Percentiles rank a stretch among this genome's conserved stretches.
Conservation (phyloP, 2,797 vertebrate genomes). For the Aratinga solstitialis region DNA sequence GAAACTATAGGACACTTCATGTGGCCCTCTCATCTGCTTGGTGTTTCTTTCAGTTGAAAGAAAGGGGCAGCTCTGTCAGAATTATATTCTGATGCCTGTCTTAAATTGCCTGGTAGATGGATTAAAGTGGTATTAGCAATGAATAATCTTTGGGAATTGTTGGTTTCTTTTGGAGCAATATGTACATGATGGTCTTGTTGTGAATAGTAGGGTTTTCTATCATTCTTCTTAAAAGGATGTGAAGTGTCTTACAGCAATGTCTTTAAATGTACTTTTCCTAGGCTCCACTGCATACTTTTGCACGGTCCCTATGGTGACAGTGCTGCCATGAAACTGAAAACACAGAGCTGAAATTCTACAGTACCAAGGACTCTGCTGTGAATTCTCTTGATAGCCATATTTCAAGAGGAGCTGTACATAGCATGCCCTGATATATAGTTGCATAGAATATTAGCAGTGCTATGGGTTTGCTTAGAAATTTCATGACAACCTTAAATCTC, state of each 20-base stretch:
- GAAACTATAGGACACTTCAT: not conserved
- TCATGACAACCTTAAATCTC: not conserved
- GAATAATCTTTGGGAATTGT: not conserved
- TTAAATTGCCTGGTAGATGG: not conserved
- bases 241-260: not conserved
- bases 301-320: not conserved
- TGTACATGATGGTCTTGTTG: accelerated
- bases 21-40: not conserved
- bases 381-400: not conserved
- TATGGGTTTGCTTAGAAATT: not conserved
- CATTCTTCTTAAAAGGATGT: not conserved
- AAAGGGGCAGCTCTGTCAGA: not conserved
- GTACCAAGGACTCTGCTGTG: not conserved
- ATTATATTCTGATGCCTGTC: not conserved
- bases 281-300: not conserved
- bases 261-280: not conserved
- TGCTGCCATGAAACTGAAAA: slow-evolving; percentile 10
- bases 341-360: not conserved
- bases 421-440: not conserved
- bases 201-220: not conserved
- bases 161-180: accelerated
- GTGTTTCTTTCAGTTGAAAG: not conserved
- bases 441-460: not conserved
- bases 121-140: not conserved
- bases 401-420: not conserved